Evolutionary conservation across 2,888 invertebrate genomes (phyloP), one percentile per base, ranked within the genome.

Genomic region (Smittia aterrima): DNA sequence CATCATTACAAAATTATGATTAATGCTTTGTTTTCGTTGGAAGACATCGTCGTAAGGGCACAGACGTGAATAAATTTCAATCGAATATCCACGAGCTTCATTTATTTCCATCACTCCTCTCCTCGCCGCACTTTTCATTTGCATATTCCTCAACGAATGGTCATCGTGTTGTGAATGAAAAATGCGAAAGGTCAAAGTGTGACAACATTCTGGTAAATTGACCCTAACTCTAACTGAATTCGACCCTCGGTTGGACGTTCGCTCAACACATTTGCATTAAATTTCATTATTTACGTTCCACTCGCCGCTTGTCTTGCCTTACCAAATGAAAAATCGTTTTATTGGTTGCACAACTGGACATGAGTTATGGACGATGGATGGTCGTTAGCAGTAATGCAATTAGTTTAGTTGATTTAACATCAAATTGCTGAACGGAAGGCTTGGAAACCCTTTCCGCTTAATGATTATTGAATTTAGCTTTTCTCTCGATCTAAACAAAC

Each of bases 191-290:
- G 70, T 70, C 70, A 70, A 70, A 70, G 70, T 70, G 70, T 70
- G 70, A 70, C 70, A 70, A 70, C 58, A 58, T 58, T 58, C 58
- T 58, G 58, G 58, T 58, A 58, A 70, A 70, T 70, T 70, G 70
- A 70, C 70, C 70, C 70, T 40, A 58, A 58, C 18, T 58, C 22
- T 9, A 58, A 58, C 18, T 32, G 32, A 67, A 22, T 20, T 2
- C 40, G 9, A 41, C 70, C 70, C 32, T 70, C 16, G 40, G n/a
- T 41, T 18, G 41, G 22, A 67, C 47, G 25, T 53, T 58, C 22
- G 58, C 18, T 70, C 70, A 70, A 54, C 70, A 70, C 70, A 70
- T 70, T 70, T 70, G 70, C 53, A 70, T 67, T 67, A 67, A 67
- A n/a, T 67, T 67, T 67, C 25, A 41, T 67, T 41, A 67, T 67